Percentiles rank a stretch among this genome's conserved stretches.
These are phyloP conservation scores for Scaptomyza reducta DNA, from an alignment of 2,888 invertebrate genomes.

Conservation along the genomic window DNA sequence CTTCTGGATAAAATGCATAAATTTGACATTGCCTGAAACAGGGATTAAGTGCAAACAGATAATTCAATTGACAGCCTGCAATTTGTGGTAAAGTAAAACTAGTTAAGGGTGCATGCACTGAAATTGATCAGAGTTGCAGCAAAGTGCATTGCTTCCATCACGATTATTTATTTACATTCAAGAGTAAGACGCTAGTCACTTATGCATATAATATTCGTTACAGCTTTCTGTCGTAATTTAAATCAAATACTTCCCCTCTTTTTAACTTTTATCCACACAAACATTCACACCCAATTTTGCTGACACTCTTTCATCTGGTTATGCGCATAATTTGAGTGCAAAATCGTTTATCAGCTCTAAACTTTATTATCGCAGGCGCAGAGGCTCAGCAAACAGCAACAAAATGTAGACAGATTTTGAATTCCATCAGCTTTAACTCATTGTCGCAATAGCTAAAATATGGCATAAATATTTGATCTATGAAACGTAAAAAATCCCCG, in stretches of 20 bases:
- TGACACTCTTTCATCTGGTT: slow-evolving; percentile 36
- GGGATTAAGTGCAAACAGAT: slow-evolving; percentile 34
- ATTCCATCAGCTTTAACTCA: slow-evolving; percentile 79
- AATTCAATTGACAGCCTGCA: slow-evolving; percentile 15
- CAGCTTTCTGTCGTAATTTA: neutral
- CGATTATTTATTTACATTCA: slow-evolving; percentile 1
- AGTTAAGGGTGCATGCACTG: slow-evolving; percentile 23
- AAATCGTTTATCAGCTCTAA: slow-evolving; percentile 81
- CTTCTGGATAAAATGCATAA: slow-evolving; percentile 44
- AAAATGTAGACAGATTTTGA: slow-evolving; percentile 11
- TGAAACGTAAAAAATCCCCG: slow-evolving; percentile 48
- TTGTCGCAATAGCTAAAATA: slow-evolving; percentile 73
- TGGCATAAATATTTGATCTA: slow-evolving; percentile 79
- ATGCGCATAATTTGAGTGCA: slow-evolving; percentile 81
- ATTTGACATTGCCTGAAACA: slow-evolving; percentile 46
- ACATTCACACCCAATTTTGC: slow-evolving; percentile 11
- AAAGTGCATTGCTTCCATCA: neutral
- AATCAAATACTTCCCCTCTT: slow-evolving; percentile 4
- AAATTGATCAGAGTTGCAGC: slow-evolving; percentile 11
- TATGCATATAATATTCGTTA: neutral
- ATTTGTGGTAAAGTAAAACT: slow-evolving; percentile 36
- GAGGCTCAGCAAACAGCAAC: slow-evolving; percentile 31
- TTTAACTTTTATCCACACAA: slow-evolving; percentile 25
- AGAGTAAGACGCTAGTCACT: neutral
- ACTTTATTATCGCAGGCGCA: slow-evolving; percentile 75